These are phyloP conservation scores for Cherax quadricarinatus DNA, from an alignment of 1,140 invertebrate genomes.

Conservation along the genomic window DNA sequence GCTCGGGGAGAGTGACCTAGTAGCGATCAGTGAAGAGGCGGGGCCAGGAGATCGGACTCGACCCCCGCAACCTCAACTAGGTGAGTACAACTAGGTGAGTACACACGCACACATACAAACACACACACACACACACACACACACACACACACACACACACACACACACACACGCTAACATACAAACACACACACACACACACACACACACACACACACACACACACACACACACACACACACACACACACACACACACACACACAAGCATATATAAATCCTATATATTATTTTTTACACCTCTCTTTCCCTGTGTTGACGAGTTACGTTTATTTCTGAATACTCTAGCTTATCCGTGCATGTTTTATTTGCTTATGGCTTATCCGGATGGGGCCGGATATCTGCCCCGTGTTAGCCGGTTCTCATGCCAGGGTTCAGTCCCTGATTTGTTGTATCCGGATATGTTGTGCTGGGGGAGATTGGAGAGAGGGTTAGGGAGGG, in stretches of 20 bases:
- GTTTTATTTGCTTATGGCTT: neutral
- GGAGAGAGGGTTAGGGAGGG: neutral
- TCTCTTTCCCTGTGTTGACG: neutral
- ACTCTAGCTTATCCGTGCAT: neutral
- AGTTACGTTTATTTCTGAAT: neutral
- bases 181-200: constrained; percentile 28
- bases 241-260: constrained; percentile 22
- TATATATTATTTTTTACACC: neutral
- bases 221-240: constrained; percentile 28
- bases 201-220: constrained; percentile 26
- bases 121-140: constrained; percentile 27
- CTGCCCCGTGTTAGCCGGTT: neutral
- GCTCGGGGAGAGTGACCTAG: too few species aligned
- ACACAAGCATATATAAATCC: constrained; percentile 15
- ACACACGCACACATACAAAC: too few species aligned
- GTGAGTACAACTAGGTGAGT: too few species aligned
- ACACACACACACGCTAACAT: constrained; percentile 26
- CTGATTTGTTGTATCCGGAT: neutral
- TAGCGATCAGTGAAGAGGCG: too few species aligned
- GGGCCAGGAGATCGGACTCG: too few species aligned
- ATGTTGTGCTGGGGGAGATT: neutral
- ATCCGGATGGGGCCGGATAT: neutral
- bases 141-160: constrained; percentile 26
- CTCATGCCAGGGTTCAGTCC: neutral
- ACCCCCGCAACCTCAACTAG: too few species aligned